Evolutionary conservation across 2,113 vertebrate genomes (phyloP).

Genomic region (Malurus cyaneus): DNA sequence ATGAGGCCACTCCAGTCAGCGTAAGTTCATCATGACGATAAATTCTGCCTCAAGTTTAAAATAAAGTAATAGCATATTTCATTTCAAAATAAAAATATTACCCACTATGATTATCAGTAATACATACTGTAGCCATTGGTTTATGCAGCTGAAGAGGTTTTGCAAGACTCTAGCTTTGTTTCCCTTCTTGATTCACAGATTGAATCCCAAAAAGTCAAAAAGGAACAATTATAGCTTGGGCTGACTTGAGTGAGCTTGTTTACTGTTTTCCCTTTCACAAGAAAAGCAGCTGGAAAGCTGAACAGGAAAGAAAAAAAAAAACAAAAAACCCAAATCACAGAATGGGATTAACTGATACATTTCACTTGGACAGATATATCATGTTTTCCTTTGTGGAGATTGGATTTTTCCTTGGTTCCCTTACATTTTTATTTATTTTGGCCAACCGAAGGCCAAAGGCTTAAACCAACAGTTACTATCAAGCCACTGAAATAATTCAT

Average conservation of each 20-base stretch:
- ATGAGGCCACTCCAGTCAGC: background rate
- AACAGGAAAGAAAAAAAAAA: background rate
- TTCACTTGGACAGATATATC: slow-evolving; percentile 1
- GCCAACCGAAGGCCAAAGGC: background rate
- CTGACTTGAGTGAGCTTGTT: background rate
- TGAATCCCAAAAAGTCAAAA: background rate
- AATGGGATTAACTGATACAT: background rate
- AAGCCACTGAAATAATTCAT: background rate
- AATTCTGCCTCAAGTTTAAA: background rate
- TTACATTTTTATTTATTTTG: background rate
- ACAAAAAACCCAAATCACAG: background rate
- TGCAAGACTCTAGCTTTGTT: background rate
- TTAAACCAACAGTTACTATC: background rate
- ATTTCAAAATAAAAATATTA: background rate
- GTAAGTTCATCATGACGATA: background rate
- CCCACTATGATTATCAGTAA: background rate
- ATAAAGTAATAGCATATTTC: background rate
- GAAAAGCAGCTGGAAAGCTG: background rate
- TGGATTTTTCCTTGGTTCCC: background rate
- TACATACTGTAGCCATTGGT: background rate
- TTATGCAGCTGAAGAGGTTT: background rate
- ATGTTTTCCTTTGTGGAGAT: background rate
- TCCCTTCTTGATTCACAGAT: background rate
- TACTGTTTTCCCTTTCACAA: background rate
- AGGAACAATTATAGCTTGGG: background rate